Evolutionary conservation across 2,888 invertebrate species (phyloP), one percentile per base, ranked within the genome.

Genomic region (Tortricodes alternella): DNA sequence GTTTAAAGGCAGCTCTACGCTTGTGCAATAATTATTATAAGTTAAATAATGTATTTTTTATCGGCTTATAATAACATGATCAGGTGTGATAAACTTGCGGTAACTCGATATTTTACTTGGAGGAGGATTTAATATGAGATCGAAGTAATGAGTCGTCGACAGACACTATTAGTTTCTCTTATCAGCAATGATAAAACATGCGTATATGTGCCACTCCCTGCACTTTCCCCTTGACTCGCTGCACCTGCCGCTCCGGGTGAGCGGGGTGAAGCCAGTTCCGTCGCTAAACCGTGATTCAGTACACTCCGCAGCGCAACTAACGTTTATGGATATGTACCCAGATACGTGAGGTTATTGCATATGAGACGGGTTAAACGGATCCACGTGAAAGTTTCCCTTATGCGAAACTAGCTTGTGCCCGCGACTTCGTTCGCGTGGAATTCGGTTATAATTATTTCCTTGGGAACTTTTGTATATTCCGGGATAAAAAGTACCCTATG

Each of bases 111-210:
- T 49, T 51, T 39, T 60, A 62, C 61, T 50, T 60, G 58, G 46
- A 56, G 59, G 59, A 59, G 46, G 60, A 55, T 65, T 68, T 68
- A 72, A 68, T 61, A 69, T 70, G 62, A 69, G 67, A 59, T 65
- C 53, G 61, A 59, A 57, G 73, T 82, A 83, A 85, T 80, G 74
- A 79, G 77, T 76, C 72, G 76, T 81, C 76, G 76, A 71, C 55
- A 64, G 68, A 35, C 16, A 13, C 66, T n/a, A 73, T 75, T 76
- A 79, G 83, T 87, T 87, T 88, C 87, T 86, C 86, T 88, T 88
- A 89, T 88, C 89, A 83, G 61, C 67, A 74, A 84, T 85, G 86
- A 87, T 86, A 89, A 87, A 85, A 83, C 85, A 83, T 85, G 83
- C 84, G 83, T 85, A 75, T 78, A 80, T 75, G 68, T 74, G 81